Percentiles rank a stretch among this genome's conserved stretches.
These are phyloP conservation scores for Mongoloraphidia duomilia DNA, from an alignment of 2,888 invertebrate genomes.

Conservation along the genomic window DNA sequence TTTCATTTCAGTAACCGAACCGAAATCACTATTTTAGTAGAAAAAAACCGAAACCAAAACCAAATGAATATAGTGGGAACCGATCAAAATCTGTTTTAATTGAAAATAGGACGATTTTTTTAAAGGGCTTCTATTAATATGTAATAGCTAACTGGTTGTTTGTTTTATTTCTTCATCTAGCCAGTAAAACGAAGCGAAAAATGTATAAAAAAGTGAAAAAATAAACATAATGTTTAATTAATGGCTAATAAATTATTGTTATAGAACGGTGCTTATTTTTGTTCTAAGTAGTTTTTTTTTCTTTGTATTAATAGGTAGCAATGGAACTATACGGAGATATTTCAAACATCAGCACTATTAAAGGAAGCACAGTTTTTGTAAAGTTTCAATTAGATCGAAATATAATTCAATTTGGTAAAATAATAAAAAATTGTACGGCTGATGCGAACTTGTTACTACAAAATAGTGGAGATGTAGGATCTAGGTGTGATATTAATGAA, in stretches of 20 bases:
- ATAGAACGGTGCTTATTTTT: neutral
- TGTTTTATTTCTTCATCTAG: too few relatives aligned
- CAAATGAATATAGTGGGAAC: too few relatives aligned
- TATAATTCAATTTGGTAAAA: slow-evolving; percentile 37
- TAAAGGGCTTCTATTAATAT: too few relatives aligned
- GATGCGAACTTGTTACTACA: slow-evolving; percentile 31
- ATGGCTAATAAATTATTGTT: neutral
- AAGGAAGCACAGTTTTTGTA: slow-evolving; percentile 35
- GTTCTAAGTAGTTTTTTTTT: neutral
- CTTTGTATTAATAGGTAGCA: slow-evolving; percentile 26
- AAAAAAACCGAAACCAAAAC: too few relatives aligned
- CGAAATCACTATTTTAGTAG: too few relatives aligned
- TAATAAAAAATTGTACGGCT: slow-evolving; percentile 31
- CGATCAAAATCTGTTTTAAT: too few relatives aligned
- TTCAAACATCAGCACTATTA: slow-evolving; percentile 35
- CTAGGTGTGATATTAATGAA: slow-evolving; percentile 26
- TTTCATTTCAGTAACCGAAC: too few relatives aligned
- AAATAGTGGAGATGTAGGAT: slow-evolving; percentile 40
- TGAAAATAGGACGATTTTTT: too few relatives aligned
- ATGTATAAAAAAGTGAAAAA: too few relatives aligned
- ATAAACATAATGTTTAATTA: too few relatives aligned
- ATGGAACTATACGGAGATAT: slow-evolving; percentile 32
- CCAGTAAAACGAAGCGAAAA: too few relatives aligned
- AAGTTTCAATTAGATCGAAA: slow-evolving; percentile 33
- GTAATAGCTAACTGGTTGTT: too few relatives aligned